Conservation (phyloP, 2,888 invertebrate species). For the Syrphus vitripennis region DNA sequence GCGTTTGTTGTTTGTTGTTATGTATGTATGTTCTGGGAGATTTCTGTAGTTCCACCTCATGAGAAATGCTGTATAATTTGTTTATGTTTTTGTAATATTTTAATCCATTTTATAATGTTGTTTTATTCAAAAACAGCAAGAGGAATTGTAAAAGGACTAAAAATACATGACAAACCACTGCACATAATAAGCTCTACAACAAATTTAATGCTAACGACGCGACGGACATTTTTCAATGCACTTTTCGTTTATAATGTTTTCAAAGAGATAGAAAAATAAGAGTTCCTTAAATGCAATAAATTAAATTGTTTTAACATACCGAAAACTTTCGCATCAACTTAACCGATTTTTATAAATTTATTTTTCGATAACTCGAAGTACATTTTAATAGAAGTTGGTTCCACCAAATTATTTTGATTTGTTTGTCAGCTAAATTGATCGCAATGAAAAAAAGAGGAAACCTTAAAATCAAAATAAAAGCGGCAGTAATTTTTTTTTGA, state of each 20-base stretch:
- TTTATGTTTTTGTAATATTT: conserved; percentile 13
- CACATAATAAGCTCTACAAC: not conserved
- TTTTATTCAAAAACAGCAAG: conserved; percentile 33
- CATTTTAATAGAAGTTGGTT: too few relatives aligned
- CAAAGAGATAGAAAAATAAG: not conserved
- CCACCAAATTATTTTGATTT: too few relatives aligned
- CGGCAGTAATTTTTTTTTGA: too few relatives aligned
- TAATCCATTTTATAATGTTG: conserved; percentile 25
- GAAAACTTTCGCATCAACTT: too few relatives aligned
- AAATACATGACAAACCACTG: not conserved
- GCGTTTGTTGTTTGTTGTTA: conserved; percentile 19
- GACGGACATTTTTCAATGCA: not conserved
- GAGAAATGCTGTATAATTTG: not conserved
- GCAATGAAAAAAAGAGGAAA: too few relatives aligned
- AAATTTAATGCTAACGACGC: not conserved
- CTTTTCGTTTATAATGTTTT: not conserved
- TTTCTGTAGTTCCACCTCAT: not conserved
- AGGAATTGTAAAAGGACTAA: conserved; percentile 23
- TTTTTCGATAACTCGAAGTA: too few relatives aligned
- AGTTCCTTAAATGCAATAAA: not conserved
- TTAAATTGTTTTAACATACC: too few relatives aligned
- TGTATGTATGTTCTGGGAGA: not conserved
- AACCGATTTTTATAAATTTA: too few relatives aligned
- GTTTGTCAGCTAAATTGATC: too few relatives aligned
- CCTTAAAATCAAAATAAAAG: too few relatives aligned